A percentile compares a stretch with the other conserved stretches of the same genome.
Evolutionary conservation across 2,797 vertebrate genomes (phyloP).

Genomic region (Aselliscus stoliczkanus): DNA sequence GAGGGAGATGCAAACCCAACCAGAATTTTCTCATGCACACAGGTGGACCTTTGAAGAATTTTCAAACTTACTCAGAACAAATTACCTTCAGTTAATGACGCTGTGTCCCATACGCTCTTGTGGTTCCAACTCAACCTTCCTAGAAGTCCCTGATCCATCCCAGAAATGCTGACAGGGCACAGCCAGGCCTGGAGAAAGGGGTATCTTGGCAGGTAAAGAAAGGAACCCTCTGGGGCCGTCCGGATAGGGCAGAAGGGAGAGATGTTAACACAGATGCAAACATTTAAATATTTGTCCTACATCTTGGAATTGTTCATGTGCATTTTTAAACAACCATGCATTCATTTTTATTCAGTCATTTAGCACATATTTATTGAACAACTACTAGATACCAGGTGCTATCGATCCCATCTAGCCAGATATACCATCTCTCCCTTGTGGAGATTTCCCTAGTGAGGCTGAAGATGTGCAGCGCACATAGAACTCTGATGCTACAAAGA

Average conservation of each 20-base stretch:
- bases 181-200: accelerated
- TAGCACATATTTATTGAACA: neutral
- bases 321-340: neutral
- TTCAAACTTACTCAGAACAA: constrained; percentile 23
- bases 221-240: neutral
- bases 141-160: neutral
- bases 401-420: neutral
- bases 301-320: neutral
- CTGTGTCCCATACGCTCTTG: neutral
- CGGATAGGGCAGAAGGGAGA: neutral
- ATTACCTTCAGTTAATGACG: neutral
- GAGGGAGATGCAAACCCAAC: neutral
- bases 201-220: neutral
- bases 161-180: neutral
- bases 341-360: neutral
- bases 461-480: neutral
- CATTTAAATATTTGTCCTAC: constrained; percentile 10
- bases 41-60: neutral
- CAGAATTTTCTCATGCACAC: neutral
- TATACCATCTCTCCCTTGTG: neutral
- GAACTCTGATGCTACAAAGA: neutral
- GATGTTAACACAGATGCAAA: neutral
- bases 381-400: neutral
- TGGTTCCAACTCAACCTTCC: neutral
- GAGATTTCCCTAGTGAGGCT: neutral